These are phyloP conservation scores for Calonectris borealis DNA, from an alignment of 2,113 vertebrate species.

Conservation along the genomic window DNA sequence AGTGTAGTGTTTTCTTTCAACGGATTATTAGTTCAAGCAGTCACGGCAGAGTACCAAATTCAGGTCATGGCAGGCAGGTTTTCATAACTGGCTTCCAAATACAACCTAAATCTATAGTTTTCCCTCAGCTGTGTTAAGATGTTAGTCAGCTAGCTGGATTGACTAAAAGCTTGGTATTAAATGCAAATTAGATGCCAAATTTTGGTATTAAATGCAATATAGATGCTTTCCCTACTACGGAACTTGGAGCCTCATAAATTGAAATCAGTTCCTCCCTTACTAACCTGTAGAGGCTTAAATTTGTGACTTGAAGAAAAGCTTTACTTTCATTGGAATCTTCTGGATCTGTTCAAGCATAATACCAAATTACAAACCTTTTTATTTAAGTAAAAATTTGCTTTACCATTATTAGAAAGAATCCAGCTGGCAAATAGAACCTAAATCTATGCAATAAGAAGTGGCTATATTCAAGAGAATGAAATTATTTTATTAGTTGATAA, in stretches of 20 bases:
- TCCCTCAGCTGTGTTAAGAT: neutral
- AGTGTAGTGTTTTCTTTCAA: neutral
- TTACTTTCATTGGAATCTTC: neutral
- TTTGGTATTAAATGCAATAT: neutral
- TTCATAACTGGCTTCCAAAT: neutral
- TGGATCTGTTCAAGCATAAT: neutral
- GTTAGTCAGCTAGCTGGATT: neutral
- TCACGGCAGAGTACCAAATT: neutral
- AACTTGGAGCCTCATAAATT: neutral
- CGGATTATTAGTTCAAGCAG: neutral
- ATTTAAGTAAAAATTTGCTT: neutral
- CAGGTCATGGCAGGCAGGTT: neutral
- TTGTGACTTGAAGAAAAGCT: neutral
- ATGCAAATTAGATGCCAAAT: neutral
- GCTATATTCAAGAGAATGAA: neutral
- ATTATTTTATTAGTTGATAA: neutral
- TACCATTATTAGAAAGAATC: neutral
- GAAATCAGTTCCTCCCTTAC: neutral
- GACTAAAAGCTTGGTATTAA: neutral
- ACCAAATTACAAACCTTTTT: neutral
- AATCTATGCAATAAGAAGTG: neutral
- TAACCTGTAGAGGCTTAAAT: neutral
- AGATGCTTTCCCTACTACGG: accelerated
- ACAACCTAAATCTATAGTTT: neutral
- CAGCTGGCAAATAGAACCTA: neutral